A percentile compares a stretch with the other conserved stretches of the same genome.
Evolutionary conservation across 2,888 invertebrate genomes (phyloP).

Genomic region (Mellilla xanthometata): DNA sequence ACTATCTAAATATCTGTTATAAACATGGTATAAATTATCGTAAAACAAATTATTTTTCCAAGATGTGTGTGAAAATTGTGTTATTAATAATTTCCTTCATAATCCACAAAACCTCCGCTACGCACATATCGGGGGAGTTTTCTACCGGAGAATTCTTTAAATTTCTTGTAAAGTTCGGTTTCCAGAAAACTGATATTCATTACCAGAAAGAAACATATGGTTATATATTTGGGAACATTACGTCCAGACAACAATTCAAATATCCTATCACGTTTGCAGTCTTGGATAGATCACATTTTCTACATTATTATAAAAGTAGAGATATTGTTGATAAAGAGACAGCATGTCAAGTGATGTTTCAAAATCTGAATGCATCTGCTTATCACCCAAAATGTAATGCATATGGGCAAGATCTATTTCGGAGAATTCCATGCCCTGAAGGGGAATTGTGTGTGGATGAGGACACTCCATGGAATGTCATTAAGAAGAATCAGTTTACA

Average conservation of each 20-base stretch:
- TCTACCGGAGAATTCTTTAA: slow-evolving; percentile 89
- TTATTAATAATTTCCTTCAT: slow-evolving; percentile 53
- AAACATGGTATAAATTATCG: slow-evolving; percentile 11
- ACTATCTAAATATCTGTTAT: neutral
- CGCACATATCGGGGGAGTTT: slow-evolving; percentile 71
- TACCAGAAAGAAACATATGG: slow-evolving; percentile 94
- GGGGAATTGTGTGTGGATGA: slow-evolving; percentile 92
- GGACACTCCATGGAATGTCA: slow-evolving; percentile 91
- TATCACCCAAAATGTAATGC: slow-evolving; percentile 93
- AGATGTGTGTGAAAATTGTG: slow-evolving; percentile 58
- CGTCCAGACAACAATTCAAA: slow-evolving; percentile 85
- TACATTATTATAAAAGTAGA: slow-evolving; percentile 94
- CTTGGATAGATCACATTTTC: slow-evolving; percentile 92
- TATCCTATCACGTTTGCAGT: slow-evolving; percentile 93
- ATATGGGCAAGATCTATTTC: slow-evolving; percentile 88
- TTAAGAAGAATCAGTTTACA: slow-evolving; percentile 95
- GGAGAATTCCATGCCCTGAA: slow-evolving; percentile 92
- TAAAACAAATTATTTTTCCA: no score
- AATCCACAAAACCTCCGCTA: slow-evolving; percentile 50
- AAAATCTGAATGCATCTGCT: slow-evolving; percentile 90
- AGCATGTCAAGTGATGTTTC: slow-evolving; percentile 94
- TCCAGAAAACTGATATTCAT: slow-evolving; percentile 96
- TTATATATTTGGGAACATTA: slow-evolving; percentile 97
- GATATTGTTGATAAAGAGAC: slow-evolving; percentile 82
- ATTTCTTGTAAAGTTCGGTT: slow-evolving; percentile 97